Conservation (phyloP, 2,797 vertebrate genomes). For the Nyctibius grandis region DNA sequence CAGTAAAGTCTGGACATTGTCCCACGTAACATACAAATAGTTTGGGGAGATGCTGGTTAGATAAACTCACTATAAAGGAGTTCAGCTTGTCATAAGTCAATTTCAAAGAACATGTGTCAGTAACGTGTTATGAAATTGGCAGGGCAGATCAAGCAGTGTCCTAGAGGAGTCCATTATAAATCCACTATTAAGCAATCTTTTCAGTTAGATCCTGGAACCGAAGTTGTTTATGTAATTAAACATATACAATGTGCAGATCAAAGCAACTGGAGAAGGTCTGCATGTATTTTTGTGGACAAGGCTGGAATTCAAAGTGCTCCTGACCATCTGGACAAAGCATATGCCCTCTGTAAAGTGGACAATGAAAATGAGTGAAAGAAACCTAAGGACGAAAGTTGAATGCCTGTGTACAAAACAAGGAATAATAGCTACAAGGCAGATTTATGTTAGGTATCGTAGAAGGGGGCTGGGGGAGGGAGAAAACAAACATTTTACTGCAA, state of each 20-base stretch:
- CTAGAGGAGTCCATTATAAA: neutral
- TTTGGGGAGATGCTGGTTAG: neutral
- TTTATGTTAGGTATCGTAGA: neutral
- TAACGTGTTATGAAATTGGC: neutral
- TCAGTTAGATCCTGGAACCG: neutral
- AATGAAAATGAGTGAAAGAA: neutral
- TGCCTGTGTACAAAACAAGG: neutral
- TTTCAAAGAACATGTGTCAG: neutral
- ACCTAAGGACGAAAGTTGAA: neutral
- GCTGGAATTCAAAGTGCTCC: neutral
- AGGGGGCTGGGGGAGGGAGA: accelerated
- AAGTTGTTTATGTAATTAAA: neutral
- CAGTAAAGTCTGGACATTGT: neutral
- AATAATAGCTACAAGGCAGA: neutral
- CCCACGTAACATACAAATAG: neutral
- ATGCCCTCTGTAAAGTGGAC: neutral
- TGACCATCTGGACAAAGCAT: neutral
- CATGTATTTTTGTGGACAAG: neutral
- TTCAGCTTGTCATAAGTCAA: neutral
- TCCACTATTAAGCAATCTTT: neutral
- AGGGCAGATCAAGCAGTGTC: neutral
- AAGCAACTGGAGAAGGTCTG: neutral
- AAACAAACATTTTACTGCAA: neutral
- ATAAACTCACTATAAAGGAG: neutral
- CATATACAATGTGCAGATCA: neutral